Conservation (phyloP, 2,113 vertebrate species). For the Origma solitaria region DNA sequence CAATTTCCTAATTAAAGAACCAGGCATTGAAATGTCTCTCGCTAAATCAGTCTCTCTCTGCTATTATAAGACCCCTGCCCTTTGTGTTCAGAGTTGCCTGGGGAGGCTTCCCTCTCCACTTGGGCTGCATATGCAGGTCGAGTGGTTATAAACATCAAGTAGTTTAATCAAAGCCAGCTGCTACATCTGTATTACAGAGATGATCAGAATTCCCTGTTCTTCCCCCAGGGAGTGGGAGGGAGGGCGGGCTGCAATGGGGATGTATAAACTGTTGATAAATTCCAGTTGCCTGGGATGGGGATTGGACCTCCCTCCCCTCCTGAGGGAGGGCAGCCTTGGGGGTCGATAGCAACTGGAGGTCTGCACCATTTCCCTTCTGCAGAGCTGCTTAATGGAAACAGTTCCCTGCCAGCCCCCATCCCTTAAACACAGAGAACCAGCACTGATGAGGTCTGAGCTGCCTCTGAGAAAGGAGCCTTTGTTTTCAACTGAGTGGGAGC, state of each 20-base stretch:
- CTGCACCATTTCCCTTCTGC: not conserved
- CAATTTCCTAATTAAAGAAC: conserved; percentile 30
- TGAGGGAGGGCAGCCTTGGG: not conserved
- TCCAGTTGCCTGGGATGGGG: conserved; percentile 64
- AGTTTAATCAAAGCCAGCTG: conserved; percentile 66
- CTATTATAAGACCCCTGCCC: not conserved
- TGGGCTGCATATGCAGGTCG: not conserved
- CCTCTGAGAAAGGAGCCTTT: conserved; percentile 46
- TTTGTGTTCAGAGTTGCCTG: not conserved
- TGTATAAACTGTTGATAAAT: conserved; percentile 67
- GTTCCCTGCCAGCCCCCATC: not conserved
- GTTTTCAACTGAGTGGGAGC: not conserved
- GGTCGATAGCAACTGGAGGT: not conserved
- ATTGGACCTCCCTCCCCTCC: conserved; percentile 24
- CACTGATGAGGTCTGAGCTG: not conserved
- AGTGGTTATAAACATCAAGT: conserved; percentile 18
- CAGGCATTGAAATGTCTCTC: not conserved
- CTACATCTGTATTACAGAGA: conserved; percentile 71
- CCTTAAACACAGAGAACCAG: not conserved
- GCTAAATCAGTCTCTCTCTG: not conserved
- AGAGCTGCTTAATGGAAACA: conserved; percentile 12
- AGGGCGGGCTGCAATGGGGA: conserved; percentile 22
- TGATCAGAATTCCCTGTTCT: conserved; percentile 43
- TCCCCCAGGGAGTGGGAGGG: conserved; percentile 59
- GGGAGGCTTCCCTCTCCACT: not conserved